Percentiles rank a stretch among this genome's conserved stretches.
phyloP scores from a whole-genome alignment of 2,113 vertebrate genomes.

The Tricholaema leucomelas region DNA sequence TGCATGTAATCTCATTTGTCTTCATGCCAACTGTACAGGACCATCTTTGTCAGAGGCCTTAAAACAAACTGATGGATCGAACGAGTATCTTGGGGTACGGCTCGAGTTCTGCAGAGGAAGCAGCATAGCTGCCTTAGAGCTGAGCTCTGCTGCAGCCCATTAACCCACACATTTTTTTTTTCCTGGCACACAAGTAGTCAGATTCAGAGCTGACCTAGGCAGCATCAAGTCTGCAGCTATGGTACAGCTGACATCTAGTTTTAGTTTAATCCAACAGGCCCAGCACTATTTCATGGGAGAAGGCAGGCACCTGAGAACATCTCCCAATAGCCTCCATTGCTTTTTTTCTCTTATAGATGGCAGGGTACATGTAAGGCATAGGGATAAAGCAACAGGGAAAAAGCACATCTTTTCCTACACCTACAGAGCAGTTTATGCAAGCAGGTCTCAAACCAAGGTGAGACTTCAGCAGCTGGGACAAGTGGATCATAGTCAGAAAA shows the following conservation, averaged over 20 bases:
- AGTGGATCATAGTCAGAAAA: neutral
- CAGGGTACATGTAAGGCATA: accelerated
- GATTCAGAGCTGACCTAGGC: neutral
- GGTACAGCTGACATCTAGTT: neutral
- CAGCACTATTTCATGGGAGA: neutral
- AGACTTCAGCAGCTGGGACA: neutral
- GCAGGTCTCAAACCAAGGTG: neutral
- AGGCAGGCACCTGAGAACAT: neutral
- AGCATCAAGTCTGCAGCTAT: neutral
- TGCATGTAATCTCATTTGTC: neutral
- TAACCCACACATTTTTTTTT: neutral
- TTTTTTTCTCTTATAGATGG: neutral
- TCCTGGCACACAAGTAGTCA: neutral
- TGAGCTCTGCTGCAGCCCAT: neutral
- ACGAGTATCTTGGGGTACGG: neutral
- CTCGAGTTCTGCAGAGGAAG: neutral
- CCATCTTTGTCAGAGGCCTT: neutral
- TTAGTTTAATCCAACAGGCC: neutral
- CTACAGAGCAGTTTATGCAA: neutral
- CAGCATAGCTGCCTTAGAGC: neutral
- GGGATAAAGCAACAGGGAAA: neutral
- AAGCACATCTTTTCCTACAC: neutral
- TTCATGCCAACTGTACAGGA: neutral
- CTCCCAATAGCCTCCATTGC: neutral
- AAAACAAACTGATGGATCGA: neutral